Percentiles rank a stretch among this genome's conserved stretches.
Conservation (phyloP, 2,888 invertebrate genomes). For the Andrena camellia region DNA sequence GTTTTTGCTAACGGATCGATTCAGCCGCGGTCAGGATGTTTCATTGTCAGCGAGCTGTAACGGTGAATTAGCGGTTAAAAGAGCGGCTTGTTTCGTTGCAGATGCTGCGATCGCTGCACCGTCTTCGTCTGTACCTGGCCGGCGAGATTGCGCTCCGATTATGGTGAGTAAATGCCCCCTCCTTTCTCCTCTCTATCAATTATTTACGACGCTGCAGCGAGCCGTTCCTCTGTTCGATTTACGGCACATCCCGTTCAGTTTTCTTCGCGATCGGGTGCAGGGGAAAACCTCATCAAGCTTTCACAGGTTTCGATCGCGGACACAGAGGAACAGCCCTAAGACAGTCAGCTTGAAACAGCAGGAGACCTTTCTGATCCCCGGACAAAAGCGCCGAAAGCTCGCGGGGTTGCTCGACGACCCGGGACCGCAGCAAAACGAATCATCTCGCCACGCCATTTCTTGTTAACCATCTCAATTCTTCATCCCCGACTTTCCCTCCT, state of each 20-base stretch:
- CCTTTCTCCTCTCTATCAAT: constrained; percentile 55
- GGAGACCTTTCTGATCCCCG: constrained; percentile 76
- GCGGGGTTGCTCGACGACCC: constrained; percentile 75
- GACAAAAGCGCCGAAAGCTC: constrained; percentile 71
- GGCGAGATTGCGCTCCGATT: constrained; percentile 77
- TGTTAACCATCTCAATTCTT: constrained; percentile 39
- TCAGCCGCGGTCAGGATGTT: constrained; percentile 21
- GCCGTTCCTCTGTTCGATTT: constrained; percentile 41
- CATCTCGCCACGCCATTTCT: constrained; percentile 32
- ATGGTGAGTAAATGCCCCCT: constrained; percentile 76
- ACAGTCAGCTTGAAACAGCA: constrained; percentile 38
- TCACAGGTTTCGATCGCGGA: neutral
- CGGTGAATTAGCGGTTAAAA: constrained; percentile 68
- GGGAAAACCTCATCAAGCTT: constrained; percentile 10
- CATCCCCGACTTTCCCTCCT: constrained; percentile 5
- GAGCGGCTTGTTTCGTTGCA: constrained; percentile 70
- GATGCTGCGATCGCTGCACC: constrained; percentile 75
- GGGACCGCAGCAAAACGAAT: constrained; percentile 51
- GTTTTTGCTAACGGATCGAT: constrained; percentile 24
- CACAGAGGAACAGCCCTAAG: constrained; percentile 7
- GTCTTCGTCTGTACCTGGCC: constrained; percentile 71
- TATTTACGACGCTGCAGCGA: constrained; percentile 60
- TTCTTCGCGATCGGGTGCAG: neutral
- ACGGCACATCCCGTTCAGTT: constrained; percentile 24
- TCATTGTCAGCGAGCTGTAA: constrained; percentile 58